phyloP scores from a whole-genome alignment of 2,888 invertebrate genomes.

The Bombyx huttoni region DNA sequence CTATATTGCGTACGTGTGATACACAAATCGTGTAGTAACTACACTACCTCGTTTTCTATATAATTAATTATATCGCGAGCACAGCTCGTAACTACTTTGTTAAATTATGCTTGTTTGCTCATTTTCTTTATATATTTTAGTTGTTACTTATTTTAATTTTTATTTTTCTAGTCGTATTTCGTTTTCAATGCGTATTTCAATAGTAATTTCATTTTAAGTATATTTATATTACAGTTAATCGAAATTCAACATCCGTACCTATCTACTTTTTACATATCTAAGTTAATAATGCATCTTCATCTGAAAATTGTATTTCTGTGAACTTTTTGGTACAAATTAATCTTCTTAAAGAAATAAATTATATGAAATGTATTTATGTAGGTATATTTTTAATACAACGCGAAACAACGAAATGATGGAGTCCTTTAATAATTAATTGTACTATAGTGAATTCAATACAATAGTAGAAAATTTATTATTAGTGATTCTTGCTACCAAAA shows the following conservation, averaged over 20 bases:
- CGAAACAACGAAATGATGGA: slow-evolving; percentile 3
- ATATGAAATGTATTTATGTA: not conserved
- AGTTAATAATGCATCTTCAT: slow-evolving; percentile 16
- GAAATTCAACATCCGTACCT: slow-evolving; percentile 40
- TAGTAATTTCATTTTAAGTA: slow-evolving; percentile 26
- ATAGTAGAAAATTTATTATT: not conserved
- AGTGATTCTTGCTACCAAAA: slow-evolving; percentile 12
- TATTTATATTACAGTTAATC: slow-evolving; percentile 28
- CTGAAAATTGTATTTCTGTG: not conserved
- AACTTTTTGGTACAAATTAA: not conserved
- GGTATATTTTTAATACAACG: not conserved
- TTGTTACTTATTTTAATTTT: slow-evolving; percentile 24
- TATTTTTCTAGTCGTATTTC: slow-evolving; percentile 49
- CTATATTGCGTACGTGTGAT: slow-evolving; percentile 44
- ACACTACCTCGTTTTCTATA: slow-evolving; percentile 61
- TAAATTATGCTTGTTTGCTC: slow-evolving; percentile 53
- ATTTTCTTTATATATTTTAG: slow-evolving; percentile 40
- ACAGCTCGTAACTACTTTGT: slow-evolving; percentile 38
- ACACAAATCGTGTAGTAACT: slow-evolving; percentile 62
- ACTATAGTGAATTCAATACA: not conserved
- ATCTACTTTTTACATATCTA: slow-evolving; percentile 42
- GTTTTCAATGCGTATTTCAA: slow-evolving; percentile 26
- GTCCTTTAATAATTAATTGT: not conserved
- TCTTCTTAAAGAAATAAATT: not conserved
- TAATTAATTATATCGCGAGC: slow-evolving; percentile 45